A percentile compares a stretch with the other conserved stretches of the same genome.
Evolutionary conservation across 2,797 vertebrate genomes (phyloP).

Genomic region (Coccyzus lansbergi): DNA sequence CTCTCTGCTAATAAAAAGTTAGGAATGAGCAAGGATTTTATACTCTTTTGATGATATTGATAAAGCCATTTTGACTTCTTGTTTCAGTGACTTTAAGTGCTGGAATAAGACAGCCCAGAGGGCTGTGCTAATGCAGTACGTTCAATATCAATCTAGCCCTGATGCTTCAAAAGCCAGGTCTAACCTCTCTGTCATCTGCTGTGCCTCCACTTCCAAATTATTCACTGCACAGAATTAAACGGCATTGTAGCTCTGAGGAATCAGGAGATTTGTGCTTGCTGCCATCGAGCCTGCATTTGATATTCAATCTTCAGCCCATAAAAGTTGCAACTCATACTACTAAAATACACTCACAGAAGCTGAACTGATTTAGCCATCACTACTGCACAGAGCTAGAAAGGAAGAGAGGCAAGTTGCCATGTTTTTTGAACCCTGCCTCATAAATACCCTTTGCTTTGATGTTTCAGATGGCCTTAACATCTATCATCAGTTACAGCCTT

Average conservation of each 20-base stretch:
- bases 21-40: background rate
- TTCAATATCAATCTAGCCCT: background rate
- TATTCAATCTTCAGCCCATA: conserved; percentile 29
- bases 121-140: rapidly evolving
- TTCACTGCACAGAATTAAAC: background rate
- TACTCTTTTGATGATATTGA: background rate
- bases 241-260: background rate
- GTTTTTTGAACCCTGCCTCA: background rate
- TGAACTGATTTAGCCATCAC: background rate
- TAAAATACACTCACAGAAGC: background rate
- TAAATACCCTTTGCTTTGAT: conserved; percentile 44
- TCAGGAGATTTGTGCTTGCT: conserved; percentile 41
- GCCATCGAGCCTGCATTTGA: background rate
- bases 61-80: background rate
- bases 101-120: background rate
- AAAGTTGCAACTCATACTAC: background rate
- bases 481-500: background rate
- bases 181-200: background rate
- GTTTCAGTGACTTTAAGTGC: background rate
- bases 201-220: background rate
- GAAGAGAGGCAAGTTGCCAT: background rate
- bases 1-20: background rate
- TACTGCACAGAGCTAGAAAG: background rate
- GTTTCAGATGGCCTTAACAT: background rate
- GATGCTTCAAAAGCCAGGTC: background rate